phyloP scores from a whole-genome alignment of 2,888 invertebrate genomes.

The Melanchra persicariae region DNA sequence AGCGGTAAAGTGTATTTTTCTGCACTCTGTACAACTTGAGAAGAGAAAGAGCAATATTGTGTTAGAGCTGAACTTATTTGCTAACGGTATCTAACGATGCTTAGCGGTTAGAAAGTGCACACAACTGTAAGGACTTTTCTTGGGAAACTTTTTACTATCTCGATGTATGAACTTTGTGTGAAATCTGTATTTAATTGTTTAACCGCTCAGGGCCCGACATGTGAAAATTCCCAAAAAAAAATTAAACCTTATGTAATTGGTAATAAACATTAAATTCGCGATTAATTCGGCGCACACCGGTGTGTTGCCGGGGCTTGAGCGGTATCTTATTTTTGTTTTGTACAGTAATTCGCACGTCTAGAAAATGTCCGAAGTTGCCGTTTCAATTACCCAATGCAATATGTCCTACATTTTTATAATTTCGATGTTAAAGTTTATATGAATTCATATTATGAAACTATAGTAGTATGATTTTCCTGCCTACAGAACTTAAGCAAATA shows the following conservation, averaged over 20 bases:
- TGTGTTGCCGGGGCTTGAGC: no score
- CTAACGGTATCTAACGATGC: slow-evolving; percentile 14
- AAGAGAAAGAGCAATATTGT: slow-evolving; percentile 33
- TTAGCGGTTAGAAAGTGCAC: not conserved
- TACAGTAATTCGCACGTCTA: no score
- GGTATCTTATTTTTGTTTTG: no score
- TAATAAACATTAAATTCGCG: no score
- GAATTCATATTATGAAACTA: not conserved
- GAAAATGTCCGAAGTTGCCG: no score
- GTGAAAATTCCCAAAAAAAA: no score
- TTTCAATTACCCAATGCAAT: not conserved
- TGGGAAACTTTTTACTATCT: not conserved
- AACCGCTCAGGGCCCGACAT: no score
- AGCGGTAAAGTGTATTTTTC: slow-evolving; percentile 5
- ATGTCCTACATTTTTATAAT: not conserved
- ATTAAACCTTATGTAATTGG: no score
- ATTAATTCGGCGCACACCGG: no score
- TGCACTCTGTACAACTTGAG: slow-evolving; percentile 10
- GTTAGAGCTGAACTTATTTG: slow-evolving; percentile 30
- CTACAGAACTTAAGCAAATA: not conserved
- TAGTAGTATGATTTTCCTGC: not conserved
- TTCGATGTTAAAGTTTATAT: not conserved
- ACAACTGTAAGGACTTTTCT: not conserved
- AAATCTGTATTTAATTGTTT: slow-evolving; percentile 3
- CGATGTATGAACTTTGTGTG: not conserved